Base-by-base conservation (phyloP, 1,140 invertebrate species). In the Euborellia annulipes region DNA sequence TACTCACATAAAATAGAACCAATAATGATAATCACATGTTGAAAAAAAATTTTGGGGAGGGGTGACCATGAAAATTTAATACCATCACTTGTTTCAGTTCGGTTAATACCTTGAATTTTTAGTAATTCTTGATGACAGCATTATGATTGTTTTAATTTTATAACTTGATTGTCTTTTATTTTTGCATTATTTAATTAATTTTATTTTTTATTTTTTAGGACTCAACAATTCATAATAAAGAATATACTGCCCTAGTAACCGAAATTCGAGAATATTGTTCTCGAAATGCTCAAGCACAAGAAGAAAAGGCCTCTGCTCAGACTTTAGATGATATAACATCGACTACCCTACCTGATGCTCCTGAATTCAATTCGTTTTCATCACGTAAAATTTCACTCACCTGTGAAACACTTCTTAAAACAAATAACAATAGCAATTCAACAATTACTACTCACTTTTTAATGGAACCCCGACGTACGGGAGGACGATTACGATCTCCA, bases 341-440 rank as follows among this genome's bases (percentile, higher is more conserved):
- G 19, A 30, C 27, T 14, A 19, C 23, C 41, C 27, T 11, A 6
- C 55, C 50, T 39, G 39, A 46, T 44, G 41, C 36, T 32, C 36
- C 47, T 38, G 50, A 38, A 30, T 49, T 52, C 46, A 22, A 48
- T 20, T 39, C 47, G 43, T 27, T 27, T 11, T 70, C 64, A 45
- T 70, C 69, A 44, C 66, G 75, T 56, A 77, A 77, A 58, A 76
- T 77, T 30, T 77, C 74, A 50, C 59, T 72, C 11, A 71, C 68
- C 18, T 72, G 64, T 44, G 59, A 70, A 43, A 65, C 67, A 19
- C 53, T 63, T 18, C 60, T 64, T 44, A 61, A 59, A 58, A 34
- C 36, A 55, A 27, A 27, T 11, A 27, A 27, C 23, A 27, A 27
- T 27, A 27, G 4, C 11, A 27, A 27, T 27, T 6, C 4, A 6